phyloP scores from a whole-genome alignment of 2,113 vertebrate genomes.

The Labeo catla region DNA sequence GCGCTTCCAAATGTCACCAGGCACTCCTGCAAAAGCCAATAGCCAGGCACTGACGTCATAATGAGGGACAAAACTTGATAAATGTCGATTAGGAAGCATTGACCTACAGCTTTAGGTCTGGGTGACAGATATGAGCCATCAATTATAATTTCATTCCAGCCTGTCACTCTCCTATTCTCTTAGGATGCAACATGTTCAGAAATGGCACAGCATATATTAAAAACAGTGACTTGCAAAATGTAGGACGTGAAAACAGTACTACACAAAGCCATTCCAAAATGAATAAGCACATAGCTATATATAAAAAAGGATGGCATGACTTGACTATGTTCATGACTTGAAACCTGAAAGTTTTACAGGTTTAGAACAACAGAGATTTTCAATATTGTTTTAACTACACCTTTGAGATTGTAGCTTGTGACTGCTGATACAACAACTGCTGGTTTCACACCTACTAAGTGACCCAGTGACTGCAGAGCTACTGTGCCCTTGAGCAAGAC shows the following conservation, averaged over 20 bases:
- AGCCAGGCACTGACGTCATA: slow-evolving; percentile 25
- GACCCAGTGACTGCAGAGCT: background rate
- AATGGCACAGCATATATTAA: background rate
- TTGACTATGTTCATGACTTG: background rate
- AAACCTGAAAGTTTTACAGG: background rate
- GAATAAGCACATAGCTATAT: background rate
- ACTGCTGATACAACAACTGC: background rate
- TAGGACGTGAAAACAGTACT: background rate
- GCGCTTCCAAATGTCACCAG: slow-evolving; percentile 63
- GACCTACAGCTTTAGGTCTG: slow-evolving; percentile 40
- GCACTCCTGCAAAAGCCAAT: slow-evolving; percentile 23
- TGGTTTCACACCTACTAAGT: background rate
- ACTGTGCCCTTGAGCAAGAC: background rate
- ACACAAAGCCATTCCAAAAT: background rate
- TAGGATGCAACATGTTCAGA: background rate
- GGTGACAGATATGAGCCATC: background rate
- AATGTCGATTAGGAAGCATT: slow-evolving; percentile 29
- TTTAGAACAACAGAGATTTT: background rate
- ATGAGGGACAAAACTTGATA: slow-evolving; percentile 30
- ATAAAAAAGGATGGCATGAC: background rate
- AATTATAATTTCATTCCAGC: background rate
- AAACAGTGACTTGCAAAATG: background rate
- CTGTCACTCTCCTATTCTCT: slow-evolving; percentile 9
- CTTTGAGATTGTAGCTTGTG: background rate
- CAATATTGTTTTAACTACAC: background rate